These are phyloP conservation scores for Pampus argenteus DNA, from an alignment of 2,797 vertebrate genomes.

Conservation along the genomic window DNA sequence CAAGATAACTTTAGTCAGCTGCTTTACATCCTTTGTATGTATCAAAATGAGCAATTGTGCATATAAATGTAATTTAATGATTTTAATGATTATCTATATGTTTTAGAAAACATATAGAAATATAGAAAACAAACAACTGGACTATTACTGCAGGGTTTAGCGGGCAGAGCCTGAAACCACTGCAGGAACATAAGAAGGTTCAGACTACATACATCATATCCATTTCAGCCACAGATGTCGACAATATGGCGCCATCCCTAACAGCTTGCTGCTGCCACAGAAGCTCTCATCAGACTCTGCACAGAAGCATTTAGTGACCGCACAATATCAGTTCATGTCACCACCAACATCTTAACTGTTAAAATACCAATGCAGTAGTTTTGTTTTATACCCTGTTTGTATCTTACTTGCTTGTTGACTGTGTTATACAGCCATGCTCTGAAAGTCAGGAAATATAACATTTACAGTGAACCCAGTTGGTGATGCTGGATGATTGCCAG, in stretches of 20 bases:
- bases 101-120: too few species aligned
- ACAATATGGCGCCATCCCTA: slow-evolving; percentile 42
- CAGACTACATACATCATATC: slow-evolving; percentile 36
- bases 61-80: background rate
- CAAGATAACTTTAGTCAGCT: too few species aligned
- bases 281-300: background rate
- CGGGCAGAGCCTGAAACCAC: background rate
- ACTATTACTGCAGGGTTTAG: slow-evolving; percentile 10
- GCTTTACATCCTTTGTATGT: too few species aligned
- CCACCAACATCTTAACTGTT: background rate
- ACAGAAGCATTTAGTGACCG: slow-evolving; percentile 2
- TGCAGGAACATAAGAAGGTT: slow-evolving; percentile 16
- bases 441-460: background rate
- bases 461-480: slow-evolving; percentile 3
- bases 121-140: background rate
- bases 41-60: too few species aligned
- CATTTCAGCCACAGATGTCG: slow-evolving; percentile 60
- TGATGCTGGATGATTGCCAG: slow-evolving; percentile 7
- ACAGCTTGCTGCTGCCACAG: slow-evolving; percentile 25
- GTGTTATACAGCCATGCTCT: background rate
- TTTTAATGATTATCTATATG: background rate
- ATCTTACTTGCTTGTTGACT: background rate
- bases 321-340: background rate
- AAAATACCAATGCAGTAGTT: background rate
- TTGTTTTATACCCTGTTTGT: background rate